phyloP scores from a whole-genome alignment of 2,888 invertebrate genomes.

The Cantharis lateralis region DNA sequence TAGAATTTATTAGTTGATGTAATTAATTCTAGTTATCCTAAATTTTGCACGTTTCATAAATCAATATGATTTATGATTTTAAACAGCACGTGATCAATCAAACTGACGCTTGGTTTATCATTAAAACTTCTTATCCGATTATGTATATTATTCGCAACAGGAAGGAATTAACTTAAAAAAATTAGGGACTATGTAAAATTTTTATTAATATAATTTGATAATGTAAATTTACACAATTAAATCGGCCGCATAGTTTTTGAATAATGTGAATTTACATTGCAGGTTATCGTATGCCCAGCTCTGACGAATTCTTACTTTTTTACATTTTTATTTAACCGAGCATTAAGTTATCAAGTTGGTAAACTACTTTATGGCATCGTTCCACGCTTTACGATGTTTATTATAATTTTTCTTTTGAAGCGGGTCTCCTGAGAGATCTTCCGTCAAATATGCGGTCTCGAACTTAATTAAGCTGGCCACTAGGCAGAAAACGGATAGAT shows the following conservation, averaged over 20 bases:
- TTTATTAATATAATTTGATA: no score
- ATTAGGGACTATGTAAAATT: background rate
- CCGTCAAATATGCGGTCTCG: background rate
- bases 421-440: background rate
- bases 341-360: no score
- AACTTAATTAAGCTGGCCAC: background rate
- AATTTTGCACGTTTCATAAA: slow-evolving; percentile 14
- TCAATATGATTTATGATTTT: slow-evolving; percentile 12
- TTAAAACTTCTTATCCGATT: slow-evolving; percentile 7
- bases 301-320: no score
- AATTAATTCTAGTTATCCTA: slow-evolving; percentile 11
- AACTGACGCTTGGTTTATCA: slow-evolving; percentile 6
- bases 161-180: background rate
- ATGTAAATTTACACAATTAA: no score
- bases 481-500: background rate
- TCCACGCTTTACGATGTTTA: background rate
- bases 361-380: background rate
- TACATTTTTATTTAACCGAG: no score
- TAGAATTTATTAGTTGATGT: background rate
- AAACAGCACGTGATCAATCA: slow-evolving; percentile 11
- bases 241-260: no score
- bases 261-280: no score
- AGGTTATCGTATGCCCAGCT: no score
- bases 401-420: background rate
- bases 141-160: background rate